Percentiles rank a stretch among this genome's conserved stretches.
Evolutionary conservation across 2,888 invertebrate genomes (phyloP).

Genomic region (Drosophila cracens): DNA sequence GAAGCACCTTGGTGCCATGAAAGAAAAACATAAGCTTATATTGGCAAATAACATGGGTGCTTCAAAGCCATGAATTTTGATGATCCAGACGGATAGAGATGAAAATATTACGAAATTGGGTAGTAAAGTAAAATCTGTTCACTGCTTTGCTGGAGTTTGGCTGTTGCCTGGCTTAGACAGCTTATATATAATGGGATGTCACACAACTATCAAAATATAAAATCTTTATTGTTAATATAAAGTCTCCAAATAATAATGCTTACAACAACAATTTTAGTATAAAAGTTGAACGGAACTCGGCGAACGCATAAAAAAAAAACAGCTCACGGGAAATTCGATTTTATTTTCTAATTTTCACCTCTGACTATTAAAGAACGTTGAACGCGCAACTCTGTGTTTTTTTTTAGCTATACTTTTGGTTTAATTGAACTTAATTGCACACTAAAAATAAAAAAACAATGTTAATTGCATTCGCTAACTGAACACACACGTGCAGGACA

Average conservation of each 20-base stretch:
- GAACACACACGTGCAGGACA: slow-evolving; percentile 4
- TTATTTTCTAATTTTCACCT: background rate
- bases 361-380: background rate
- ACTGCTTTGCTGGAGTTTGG: background rate
- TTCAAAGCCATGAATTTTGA: background rate
- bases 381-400: no score
- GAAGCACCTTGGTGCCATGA: background rate
- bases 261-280: background rate
- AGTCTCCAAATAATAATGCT: background rate
- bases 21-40: background rate
- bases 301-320: background rate
- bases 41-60: background rate
- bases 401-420: background rate
- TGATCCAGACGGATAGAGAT: background rate
- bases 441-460: slow-evolving; percentile 43
- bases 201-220: background rate
- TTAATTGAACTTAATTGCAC: slow-evolving; percentile 51
- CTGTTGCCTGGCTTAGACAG: background rate
- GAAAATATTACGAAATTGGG: background rate
- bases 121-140: background rate
- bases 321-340: rapidly evolving
- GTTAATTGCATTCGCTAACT: slow-evolving; percentile 62
- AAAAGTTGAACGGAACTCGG: background rate
- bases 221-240: background rate
- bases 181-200: background rate